Conservation (phyloP, 2,113 vertebrate genomes). For the Hippocampus barbouri region DNA sequence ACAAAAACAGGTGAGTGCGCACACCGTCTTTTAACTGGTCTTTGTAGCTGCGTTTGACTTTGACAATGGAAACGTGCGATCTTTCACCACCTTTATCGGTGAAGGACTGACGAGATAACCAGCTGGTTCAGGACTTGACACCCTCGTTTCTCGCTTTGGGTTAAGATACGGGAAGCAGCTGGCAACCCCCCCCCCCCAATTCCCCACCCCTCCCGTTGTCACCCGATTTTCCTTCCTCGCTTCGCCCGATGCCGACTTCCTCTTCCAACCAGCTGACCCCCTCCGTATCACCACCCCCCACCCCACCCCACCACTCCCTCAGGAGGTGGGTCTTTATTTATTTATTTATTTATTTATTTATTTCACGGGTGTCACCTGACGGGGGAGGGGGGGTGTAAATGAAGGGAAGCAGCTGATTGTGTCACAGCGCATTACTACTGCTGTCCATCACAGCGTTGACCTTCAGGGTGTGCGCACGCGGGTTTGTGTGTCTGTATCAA, state of each 20-base stretch:
- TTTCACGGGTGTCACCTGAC: constrained; percentile 73
- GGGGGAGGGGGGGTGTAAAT: constrained; percentile 68
- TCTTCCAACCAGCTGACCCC: constrained; percentile 23
- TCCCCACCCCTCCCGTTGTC: not conserved
- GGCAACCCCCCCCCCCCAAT: constrained; percentile 27
- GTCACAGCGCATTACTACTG: constrained; percentile 75
- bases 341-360: constrained; percentile 42
- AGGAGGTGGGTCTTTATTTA: constrained; percentile 61
- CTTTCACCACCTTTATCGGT: not conserved
- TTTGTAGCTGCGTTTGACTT: too few species aligned
- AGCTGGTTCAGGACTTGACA: not conserved
- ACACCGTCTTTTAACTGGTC: too few species aligned
- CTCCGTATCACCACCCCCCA: constrained; percentile 13
- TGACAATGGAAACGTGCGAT: too few species aligned
- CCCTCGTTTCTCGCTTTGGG: not conserved
- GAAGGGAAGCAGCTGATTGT: constrained; percentile 78
- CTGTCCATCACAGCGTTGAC: constrained; percentile 67
- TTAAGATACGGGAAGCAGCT: constrained; percentile 40
- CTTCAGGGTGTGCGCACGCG: constrained; percentile 59
- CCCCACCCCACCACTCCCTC: constrained; percentile 21
- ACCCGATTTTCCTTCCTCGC: constrained; percentile 9
- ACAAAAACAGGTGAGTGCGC: too few species aligned
- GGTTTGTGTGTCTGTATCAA: constrained; percentile 45
- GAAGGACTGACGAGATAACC: not conserved
- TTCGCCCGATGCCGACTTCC: constrained; percentile 20